Evolutionary conservation across 2,797 vertebrate genomes (phyloP), one percentile per base, ranked within the genome.

Genomic region (Amblyraja radiata): DNA sequence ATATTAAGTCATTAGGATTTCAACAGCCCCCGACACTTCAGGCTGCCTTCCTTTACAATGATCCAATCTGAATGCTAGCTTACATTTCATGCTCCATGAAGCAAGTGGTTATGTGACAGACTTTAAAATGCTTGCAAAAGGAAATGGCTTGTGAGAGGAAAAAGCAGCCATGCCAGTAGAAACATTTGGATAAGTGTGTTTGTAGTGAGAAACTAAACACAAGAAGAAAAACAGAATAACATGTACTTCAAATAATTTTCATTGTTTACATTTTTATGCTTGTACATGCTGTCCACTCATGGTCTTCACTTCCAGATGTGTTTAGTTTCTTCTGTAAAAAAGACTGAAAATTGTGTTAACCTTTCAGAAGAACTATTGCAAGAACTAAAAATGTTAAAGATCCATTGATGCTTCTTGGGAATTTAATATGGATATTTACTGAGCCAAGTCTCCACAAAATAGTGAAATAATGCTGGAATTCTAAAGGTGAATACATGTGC

Each of bases 231-330:
- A 68, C 84, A 88, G 16, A 10, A 32, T 36, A 88, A 88, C 84
- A 36, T 21, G 84, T 32, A 88, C 16, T 65, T 88, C 61, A 68
- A 32, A 68, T 68, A 88, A 36, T n/a, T 68, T 18, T 36, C n/a
- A 88, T 36, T 88, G 65, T n/a, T 88, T 36, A 88, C n/a, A 88
- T 88, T 65, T 14, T 88, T 88, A 65, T 7, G 84, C 61, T 68
- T 0, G 7, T 23, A 68, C 61, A 68, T 88, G 63, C 16, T 10
- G n/a, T 23, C 63, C 84, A 88, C 65, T 88, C n/a, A 36, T 88
- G 32, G 32, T 88, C 84, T 32, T 68, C 32, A 88, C 10, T 88
- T 88, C 63, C 32, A 39, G n/a, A 23, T 68, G 16, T 32, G 65
- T 36, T 86, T 86, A 65, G 8, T 63, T 88, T 36, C n/a, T 68